Evolutionary conservation across 2,888 invertebrate genomes (phyloP).

Genomic region (Mongoloraphidia duomilia): DNA sequence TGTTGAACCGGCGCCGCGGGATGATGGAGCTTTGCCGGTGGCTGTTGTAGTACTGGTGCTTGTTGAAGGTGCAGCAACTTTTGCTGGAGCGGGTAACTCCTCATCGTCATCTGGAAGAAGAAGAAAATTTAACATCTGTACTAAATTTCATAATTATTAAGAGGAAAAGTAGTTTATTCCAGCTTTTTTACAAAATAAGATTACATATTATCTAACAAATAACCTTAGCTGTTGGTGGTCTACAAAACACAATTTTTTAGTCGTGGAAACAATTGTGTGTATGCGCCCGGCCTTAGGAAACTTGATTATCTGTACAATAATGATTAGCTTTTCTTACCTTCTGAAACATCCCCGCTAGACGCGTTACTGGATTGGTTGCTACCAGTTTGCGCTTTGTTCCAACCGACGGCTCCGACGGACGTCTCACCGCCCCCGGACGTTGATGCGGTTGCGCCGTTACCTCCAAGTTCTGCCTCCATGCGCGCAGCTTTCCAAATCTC

Average conservation of each 20-base stretch:
- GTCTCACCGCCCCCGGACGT: conserved; percentile 27
- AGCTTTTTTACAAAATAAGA: too few relatives aligned
- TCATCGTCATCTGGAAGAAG: conserved; percentile 34
- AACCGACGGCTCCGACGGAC: conserved; percentile 24
- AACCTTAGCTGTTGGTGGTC: too few relatives aligned
- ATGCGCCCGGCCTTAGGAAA: too few relatives aligned
- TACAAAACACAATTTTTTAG: too few relatives aligned
- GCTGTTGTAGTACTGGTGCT: conserved; percentile 5
- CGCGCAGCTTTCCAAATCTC: conserved; percentile 84
- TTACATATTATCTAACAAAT: too few relatives aligned
- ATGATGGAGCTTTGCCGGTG: conserved; percentile 20
- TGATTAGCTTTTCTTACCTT: conserved; percentile 37
- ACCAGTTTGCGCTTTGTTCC: conserved; percentile 18
- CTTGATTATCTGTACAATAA: too few relatives aligned
- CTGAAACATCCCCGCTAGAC: conserved; percentile 52
- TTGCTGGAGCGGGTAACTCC: conserved; percentile 21
- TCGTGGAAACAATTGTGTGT: too few relatives aligned
- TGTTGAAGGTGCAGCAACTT: conserved; percentile 9
- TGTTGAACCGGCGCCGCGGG: conserved; percentile 22
- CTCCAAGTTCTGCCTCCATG: conserved; percentile 33
- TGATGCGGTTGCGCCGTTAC: conserved; percentile 19
- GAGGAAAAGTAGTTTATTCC: too few relatives aligned
- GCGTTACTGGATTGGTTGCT: conserved; percentile 26
- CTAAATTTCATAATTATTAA: not conserved
- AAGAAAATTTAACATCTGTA: conserved; percentile 9